Evolutionary conservation across 2,797 vertebrate species (phyloP).

Genomic region (Anguilla megastoma): DNA sequence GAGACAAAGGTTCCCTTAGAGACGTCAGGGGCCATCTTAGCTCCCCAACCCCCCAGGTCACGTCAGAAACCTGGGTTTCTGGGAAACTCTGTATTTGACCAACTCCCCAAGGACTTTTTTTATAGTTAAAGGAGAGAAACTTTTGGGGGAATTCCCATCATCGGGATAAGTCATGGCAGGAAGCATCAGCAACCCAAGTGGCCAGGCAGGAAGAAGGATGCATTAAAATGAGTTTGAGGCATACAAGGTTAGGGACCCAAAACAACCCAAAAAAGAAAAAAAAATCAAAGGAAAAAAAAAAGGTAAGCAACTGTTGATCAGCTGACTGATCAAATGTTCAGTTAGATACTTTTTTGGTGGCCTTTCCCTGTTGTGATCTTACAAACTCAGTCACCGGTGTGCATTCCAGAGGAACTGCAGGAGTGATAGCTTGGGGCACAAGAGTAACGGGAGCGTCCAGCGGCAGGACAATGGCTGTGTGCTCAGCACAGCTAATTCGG

Average conservation of each 20-base stretch:
- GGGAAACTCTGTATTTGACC: constrained; percentile 3
- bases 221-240: background rate
- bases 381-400: constrained; percentile 22
- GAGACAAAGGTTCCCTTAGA: constrained; percentile 78
- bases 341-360: background rate
- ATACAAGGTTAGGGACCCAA: background rate
- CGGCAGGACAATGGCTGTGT: constrained; percentile 18
- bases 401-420: background rate
- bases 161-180: background rate
- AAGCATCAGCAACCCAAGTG: background rate
- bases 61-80: constrained; percentile 49
- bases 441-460: constrained; percentile 7
- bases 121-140: background rate
- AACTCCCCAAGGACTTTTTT: constrained; percentile 30
- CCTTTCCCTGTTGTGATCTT: background rate
- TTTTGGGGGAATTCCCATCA: background rate
- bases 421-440: background rate
- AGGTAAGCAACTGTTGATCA: background rate
- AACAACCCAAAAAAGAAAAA: no score
- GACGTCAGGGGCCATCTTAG: constrained; percentile 75
- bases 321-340: background rate
- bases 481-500: constrained; percentile 24
- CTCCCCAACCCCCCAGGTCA: constrained; percentile 63
- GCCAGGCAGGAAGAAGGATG: background rate
- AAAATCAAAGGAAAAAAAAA: no score